phyloP scores from a whole-genome alignment of 2,888 invertebrate genomes.

The Tanypteryx hageni region DNA sequence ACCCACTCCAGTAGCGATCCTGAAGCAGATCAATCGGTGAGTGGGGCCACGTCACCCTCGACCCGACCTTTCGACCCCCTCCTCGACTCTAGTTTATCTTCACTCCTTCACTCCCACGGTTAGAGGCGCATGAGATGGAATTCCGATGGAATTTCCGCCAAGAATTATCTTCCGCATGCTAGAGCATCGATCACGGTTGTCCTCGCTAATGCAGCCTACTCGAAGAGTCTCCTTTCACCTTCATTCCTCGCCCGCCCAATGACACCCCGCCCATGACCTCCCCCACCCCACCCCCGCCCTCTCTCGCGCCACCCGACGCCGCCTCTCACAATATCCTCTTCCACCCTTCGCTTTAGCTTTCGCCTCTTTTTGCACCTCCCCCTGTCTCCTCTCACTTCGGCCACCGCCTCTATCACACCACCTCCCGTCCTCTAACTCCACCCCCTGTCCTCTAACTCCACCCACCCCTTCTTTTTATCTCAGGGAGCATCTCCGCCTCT shows the following conservation, averaged over 20 bases:
- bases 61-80: neutral
- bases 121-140: neutral
- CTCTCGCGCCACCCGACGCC: too few species aligned
- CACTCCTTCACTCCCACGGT: neutral
- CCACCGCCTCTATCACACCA: too few species aligned
- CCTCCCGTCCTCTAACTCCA: too few species aligned
- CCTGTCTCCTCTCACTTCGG: too few species aligned
- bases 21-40: conserved; percentile 91
- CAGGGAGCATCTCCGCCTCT: too few species aligned
- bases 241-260: neutral
- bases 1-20: conserved; percentile 85
- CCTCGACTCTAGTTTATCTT: neutral
- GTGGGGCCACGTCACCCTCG: neutral
- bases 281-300: too few species aligned
- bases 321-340: too few species aligned
- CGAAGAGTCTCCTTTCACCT: neutral
- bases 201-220: neutral
- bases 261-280: neutral
- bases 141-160: neutral
- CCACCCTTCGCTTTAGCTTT: too few species aligned
- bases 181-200: neutral
- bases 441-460: too few species aligned
- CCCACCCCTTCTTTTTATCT: too few species aligned
- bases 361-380: too few species aligned
- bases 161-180: neutral